Percentiles rank a stretch among this genome's conserved stretches.
These are phyloP conservation scores for Cheilosia vernalis DNA, from an alignment of 2,888 invertebrate species.

Conservation along the genomic window DNA sequence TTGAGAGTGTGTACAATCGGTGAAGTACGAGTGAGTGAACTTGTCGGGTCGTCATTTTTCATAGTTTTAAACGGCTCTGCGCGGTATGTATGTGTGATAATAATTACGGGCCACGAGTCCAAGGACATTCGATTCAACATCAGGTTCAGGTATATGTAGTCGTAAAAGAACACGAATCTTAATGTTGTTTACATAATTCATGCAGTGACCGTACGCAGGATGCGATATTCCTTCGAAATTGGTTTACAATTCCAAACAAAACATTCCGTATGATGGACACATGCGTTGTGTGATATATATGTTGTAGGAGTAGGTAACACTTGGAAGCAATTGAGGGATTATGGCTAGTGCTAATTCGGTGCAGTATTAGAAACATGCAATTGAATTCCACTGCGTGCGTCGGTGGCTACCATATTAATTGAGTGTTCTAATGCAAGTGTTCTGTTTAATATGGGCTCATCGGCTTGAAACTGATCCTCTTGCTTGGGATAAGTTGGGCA, in stretches of 20 bases:
- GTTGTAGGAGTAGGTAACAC: no score
- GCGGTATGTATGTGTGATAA: not conserved
- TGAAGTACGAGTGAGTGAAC: constrained; percentile 57
- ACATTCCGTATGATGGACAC: not conserved
- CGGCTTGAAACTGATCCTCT: no score
- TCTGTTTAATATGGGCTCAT: no score
- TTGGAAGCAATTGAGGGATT: no score
- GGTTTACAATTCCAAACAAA: not conserved
- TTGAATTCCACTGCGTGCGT: no score
- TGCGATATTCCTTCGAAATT: not conserved
- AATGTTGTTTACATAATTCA: constrained; percentile 36
- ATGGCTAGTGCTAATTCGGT: no score
- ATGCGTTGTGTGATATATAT: not conserved
- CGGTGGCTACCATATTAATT: no score
- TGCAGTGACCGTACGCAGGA: not conserved
- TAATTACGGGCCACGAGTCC: constrained; percentile 19
- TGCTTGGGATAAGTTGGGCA: no score
- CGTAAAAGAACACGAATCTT: constrained; percentile 18
- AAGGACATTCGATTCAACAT: constrained; percentile 50
- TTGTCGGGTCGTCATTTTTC: constrained; percentile 63
- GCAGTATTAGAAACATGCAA: no score
- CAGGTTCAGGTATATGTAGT: no score
- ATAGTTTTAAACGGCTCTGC: not conserved
- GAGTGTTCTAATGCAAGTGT: no score
- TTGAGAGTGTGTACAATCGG: constrained; percentile 48